These are phyloP conservation scores for Avahi laniger DNA, from an alignment of 2,797 vertebrate genomes.

Conservation along the genomic window DNA sequence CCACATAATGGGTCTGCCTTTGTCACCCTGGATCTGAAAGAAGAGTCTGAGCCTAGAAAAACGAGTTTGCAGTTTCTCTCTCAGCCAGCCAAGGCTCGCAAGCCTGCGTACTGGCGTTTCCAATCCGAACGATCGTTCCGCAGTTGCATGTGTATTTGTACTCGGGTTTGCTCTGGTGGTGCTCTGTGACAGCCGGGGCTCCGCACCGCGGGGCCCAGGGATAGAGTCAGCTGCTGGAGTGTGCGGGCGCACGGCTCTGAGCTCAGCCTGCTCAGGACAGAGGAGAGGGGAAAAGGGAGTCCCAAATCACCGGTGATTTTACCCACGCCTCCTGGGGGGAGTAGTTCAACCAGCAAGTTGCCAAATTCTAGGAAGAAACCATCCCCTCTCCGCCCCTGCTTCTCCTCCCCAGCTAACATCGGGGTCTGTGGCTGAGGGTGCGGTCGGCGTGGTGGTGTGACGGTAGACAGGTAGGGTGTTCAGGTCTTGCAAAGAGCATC, in stretches of 20 bases:
- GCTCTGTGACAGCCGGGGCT: fast-evolving
- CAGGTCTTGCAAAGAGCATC: neutral
- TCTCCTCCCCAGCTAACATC: neutral
- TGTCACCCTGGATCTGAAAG: neutral
- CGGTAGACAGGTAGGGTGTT: neutral
- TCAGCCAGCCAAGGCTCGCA: neutral
- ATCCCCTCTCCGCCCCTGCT: neutral
- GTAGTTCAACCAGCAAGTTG: neutral
- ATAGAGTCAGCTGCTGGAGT: fast-evolving
- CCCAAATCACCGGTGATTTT: neutral
- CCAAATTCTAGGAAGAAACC: neutral
- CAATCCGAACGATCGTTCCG: fast-evolving
- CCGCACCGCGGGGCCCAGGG: fast-evolving
- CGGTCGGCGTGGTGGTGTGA: too few species aligned
- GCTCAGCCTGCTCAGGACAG: neutral
- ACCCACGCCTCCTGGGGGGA: neutral
- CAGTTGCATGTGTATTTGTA: fast-evolving
- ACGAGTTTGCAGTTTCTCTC: conserved; percentile 55
- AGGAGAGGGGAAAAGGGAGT: too few species aligned
- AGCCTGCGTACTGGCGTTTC: neutral
- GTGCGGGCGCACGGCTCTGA: too few species aligned
- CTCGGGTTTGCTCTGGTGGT: neutral
- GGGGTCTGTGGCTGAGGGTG: neutral
- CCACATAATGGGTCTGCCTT: conserved; percentile 66
- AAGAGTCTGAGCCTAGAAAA: conserved; percentile 52